phyloP scores from a whole-genome alignment of 2,797 vertebrate species.

The Cyprinella venusta region DNA sequence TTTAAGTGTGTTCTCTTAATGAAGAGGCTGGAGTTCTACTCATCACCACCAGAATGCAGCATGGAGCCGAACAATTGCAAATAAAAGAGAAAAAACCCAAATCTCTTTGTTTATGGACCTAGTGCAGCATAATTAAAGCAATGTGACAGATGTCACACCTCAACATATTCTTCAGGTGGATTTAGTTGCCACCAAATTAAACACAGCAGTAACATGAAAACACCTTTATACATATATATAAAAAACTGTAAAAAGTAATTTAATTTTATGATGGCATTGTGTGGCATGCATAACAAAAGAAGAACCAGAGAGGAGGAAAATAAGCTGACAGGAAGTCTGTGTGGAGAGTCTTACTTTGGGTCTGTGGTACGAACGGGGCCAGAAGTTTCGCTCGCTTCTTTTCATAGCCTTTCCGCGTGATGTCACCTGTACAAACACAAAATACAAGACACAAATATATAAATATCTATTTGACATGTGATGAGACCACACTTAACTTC shows the following conservation, averaged over 20 bases:
- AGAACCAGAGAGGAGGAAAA: conserved; percentile 37
- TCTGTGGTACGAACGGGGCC: conserved; percentile 86
- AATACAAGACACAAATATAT: conserved; percentile 58
- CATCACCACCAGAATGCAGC: conserved; percentile 71
- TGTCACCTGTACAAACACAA: conserved; percentile 87
- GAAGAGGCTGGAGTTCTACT: conserved; percentile 41
- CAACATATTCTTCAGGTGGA: neutral
- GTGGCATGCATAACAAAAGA: conserved; percentile 11
- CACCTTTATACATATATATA: neutral
- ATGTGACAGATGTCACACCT: neutral
- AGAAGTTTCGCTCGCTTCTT: conserved; percentile 96
- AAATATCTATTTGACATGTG: neutral
- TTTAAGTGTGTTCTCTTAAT: neutral
- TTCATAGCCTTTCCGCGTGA: conserved; percentile 98
- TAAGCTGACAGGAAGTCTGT: neutral
- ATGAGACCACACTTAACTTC: neutral
- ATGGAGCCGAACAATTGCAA: conserved; percentile 57
- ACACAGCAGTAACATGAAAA: neutral
- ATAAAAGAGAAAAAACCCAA: neutral
- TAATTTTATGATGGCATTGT: neutral
- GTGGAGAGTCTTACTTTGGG: conserved; percentile 81
- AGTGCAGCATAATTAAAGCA: neutral
- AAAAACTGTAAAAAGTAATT: neutral
- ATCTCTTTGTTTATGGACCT: neutral
- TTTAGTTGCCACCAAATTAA: neutral